Base-by-base conservation (phyloP, 2,888 invertebrate species). In the Glyphotaelius pellucidus region DNA sequence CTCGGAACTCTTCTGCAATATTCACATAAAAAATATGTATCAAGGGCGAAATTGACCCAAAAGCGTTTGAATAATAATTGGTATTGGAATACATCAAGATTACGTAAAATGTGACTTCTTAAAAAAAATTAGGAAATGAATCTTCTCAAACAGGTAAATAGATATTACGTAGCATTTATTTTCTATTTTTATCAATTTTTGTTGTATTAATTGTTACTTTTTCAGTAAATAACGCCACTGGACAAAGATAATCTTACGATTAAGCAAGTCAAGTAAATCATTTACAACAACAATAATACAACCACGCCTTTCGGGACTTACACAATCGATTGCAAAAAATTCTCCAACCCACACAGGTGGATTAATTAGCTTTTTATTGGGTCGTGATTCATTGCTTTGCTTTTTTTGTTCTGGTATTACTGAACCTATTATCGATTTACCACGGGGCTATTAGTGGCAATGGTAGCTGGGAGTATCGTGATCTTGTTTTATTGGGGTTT, bases 301-400 rank as follows among this genome's bases (percentile, higher is more conserved):
- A 32, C 88, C 92, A 83, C 90, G 79, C 92, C 90, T 42, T 81
- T 87, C 80, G 67, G 80, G 38, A 31, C 84, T 85, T 90, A 42
- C 89, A 35, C 79, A 89, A 89, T 38, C 25, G 35, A 80, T 89
- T 89, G 80, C 80, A 25, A 38, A 80, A 90, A 42, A 79, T 42
- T 80, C 67, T 80, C 32, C 80, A 67, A 85, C 89, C 89, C 85
- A 32, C 91, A 52, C 93, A 93, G 91, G 91, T 93, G 93, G 80
- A 79, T 90, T 93, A 92, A 93, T 92, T 90, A 92, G 86, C 90
- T 91, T 91, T 90, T 93, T 93, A 92, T 93, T 90, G 89, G 86
- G 83, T 90, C 92, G 89, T 90, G 93, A 93, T 93, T 92, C 92
- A 93, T 93, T 87, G 90, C 89, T 83, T 90, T 83, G 38, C 30